phyloP scores from a whole-genome alignment of 2,888 invertebrate species.

The Callyntrura sp. region DNA sequence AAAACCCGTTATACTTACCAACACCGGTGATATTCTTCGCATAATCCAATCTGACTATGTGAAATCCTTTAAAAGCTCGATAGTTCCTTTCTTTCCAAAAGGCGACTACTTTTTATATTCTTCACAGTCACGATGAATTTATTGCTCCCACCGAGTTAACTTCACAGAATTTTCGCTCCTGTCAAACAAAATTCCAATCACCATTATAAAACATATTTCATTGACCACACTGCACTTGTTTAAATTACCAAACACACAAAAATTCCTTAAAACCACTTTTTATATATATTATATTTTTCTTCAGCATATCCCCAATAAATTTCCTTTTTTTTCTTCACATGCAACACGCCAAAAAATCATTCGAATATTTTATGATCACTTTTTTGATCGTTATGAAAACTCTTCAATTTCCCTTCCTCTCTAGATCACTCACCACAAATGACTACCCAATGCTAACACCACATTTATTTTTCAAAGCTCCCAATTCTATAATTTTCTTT shows the following conservation, averaged over 20 bases:
- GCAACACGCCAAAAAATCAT: too few relatives aligned
- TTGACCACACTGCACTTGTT: conserved; percentile 17
- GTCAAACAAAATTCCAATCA: conserved; percentile 34
- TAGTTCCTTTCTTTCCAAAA: not conserved
- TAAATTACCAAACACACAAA: not conserved
- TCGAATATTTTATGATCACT: conserved; percentile 7
- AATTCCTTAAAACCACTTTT: not conserved
- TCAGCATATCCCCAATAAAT: not conserved
- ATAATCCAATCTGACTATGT: conserved; percentile 51
- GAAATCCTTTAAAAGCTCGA: conserved; percentile 19
- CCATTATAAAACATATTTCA: conserved; percentile 1
- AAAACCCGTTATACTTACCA: conserved; percentile 42
- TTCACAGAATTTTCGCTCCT: conserved; percentile 39
- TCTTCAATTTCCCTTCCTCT: not conserved
- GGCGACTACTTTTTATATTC: not conserved
- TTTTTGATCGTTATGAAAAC: not conserved
- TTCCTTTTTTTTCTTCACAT: conserved; percentile 11
- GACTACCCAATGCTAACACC: conserved; percentile 13
- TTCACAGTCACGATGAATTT: not conserved
- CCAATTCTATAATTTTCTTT: conserved; percentile 1
- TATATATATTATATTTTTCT: conserved; percentile 19
- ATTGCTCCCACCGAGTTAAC: conserved; percentile 40
- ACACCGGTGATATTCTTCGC: conserved; percentile 71
- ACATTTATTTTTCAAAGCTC: conserved; percentile 23
- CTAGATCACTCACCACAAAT: conserved; percentile 35